Percentiles rank a stretch among this genome's conserved stretches.
Evolutionary conservation across 2,797 vertebrate genomes (phyloP).

Genomic region (Mormyrus proboscirostris): DNA sequence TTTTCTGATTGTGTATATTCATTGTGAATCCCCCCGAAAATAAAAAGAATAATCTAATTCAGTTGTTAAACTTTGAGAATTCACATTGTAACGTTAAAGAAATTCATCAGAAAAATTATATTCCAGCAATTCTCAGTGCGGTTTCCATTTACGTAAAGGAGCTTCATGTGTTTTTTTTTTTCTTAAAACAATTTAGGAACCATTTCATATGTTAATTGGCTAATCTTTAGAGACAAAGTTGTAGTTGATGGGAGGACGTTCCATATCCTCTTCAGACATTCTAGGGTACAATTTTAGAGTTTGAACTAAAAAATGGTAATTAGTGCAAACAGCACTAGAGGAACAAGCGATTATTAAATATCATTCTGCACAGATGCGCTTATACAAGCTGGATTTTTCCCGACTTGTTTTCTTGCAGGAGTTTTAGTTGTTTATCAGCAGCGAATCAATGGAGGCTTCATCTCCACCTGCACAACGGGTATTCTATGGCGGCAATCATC

Average conservation of each 20-base stretch:
- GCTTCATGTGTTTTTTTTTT: neutral
- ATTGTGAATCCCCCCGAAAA: neutral
- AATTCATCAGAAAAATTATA: neutral
- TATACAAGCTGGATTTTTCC: neutral
- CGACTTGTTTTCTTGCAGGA: neutral
- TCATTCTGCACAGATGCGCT: neutral
- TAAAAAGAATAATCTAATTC: neutral
- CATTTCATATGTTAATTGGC: slow-evolving; percentile 6
- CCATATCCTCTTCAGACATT: neutral
- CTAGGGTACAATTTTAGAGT: neutral
- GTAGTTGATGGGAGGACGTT: neutral
- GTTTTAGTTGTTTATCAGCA: neutral
- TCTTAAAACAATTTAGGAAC: neutral
- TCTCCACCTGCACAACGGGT: neutral
- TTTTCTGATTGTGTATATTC: neutral
- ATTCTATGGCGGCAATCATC: neutral
- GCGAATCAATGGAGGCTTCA: neutral
- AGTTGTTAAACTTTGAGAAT: neutral
- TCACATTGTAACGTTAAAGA: neutral
- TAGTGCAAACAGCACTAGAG: neutral
- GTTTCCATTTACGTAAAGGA: neutral
- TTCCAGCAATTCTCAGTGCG: neutral
- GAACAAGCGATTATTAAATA: neutral
- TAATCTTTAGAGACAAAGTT: slow-evolving; percentile 10
- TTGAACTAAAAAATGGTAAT: neutral